Evolutionary conservation across 2,888 invertebrate genomes (phyloP).

Genomic region (Flexamia atlantica): DNA sequence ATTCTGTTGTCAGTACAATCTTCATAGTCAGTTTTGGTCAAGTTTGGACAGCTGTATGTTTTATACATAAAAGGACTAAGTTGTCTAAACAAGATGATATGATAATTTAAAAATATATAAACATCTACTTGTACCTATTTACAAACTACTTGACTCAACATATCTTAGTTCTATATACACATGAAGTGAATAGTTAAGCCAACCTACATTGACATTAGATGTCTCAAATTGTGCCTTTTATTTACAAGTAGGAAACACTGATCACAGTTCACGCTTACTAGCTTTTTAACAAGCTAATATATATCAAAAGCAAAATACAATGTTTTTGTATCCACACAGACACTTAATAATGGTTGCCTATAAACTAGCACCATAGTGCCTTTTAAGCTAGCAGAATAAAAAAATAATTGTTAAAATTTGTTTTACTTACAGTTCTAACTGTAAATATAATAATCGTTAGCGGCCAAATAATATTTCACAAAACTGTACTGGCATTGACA

Average conservation of each 20-base stretch:
- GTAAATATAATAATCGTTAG: too few species aligned
- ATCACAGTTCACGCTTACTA: constrained; percentile 15
- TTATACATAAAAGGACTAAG: constrained; percentile 11
- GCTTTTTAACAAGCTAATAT: not conserved
- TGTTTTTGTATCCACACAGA: not conserved
- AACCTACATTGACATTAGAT: constrained; percentile 8
- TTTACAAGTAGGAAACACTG: constrained; percentile 32
- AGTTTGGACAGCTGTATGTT: not conserved
- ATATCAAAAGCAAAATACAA: not conserved
- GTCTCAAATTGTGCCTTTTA: constrained; percentile 13
- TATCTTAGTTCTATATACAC: constrained; percentile 1
- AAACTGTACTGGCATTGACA: too few species aligned
- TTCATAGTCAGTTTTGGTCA: constrained; percentile 2
- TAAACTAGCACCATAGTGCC: too few species aligned
- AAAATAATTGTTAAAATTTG: too few species aligned
- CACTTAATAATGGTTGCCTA: too few species aligned
- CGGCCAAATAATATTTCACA: too few species aligned
- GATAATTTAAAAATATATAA: constrained; percentile 30
- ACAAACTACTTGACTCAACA: constrained; percentile 10
- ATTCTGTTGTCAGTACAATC: too few species aligned
- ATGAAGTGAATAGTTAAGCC: constrained; percentile 5
- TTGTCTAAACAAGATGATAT: not conserved
- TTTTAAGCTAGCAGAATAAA: too few species aligned
- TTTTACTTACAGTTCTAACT: too few species aligned
- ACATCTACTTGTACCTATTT: constrained; percentile 11